Percentiles rank a stretch among this genome's conserved stretches.
phyloP scores from a whole-genome alignment of 2,113 vertebrate species.

The Aspidoscelis tigris region DNA sequence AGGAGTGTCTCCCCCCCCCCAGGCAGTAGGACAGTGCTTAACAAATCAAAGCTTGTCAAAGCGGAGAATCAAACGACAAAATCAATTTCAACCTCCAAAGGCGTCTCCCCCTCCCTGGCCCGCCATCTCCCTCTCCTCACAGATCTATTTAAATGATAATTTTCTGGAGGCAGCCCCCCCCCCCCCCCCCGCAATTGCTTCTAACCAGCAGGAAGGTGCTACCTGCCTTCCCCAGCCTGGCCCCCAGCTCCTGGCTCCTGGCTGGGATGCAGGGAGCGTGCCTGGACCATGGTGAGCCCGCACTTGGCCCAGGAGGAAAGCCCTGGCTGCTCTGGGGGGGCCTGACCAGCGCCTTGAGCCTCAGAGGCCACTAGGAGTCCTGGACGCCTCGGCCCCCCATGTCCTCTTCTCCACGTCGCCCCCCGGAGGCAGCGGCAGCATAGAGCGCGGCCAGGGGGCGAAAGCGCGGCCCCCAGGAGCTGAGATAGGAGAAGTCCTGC shows the following conservation, averaged over 20 bases:
- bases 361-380: constrained; percentile 77
- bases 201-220: neutral
- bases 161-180: constrained; percentile 24
- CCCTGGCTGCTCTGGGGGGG: neutral
- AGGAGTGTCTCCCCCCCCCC: no score
- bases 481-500: constrained; percentile 97
- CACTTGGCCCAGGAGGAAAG: accelerated
- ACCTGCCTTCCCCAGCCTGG: neutral
- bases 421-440: constrained; percentile 44
- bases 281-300: neutral
- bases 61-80: constrained; percentile 61
- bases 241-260: no score
- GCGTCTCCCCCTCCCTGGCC: constrained; percentile 44
- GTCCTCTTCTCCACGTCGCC: constrained; percentile 61
- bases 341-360: constrained; percentile 47
- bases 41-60: constrained; percentile 62
- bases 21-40: constrained; percentile 46
- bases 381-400: constrained; percentile 78
- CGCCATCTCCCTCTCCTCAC: constrained; percentile 49
- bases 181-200: neutral
- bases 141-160: constrained; percentile 68
- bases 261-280: neutral
- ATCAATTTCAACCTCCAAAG: constrained; percentile 66
- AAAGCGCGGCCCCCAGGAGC: constrained; percentile 94
- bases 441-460: constrained; percentile 95